These are phyloP conservation scores for Didymodactylos carnosus DNA, from an alignment of 2,888 invertebrate genomes.

Conservation along the genomic window DNA sequence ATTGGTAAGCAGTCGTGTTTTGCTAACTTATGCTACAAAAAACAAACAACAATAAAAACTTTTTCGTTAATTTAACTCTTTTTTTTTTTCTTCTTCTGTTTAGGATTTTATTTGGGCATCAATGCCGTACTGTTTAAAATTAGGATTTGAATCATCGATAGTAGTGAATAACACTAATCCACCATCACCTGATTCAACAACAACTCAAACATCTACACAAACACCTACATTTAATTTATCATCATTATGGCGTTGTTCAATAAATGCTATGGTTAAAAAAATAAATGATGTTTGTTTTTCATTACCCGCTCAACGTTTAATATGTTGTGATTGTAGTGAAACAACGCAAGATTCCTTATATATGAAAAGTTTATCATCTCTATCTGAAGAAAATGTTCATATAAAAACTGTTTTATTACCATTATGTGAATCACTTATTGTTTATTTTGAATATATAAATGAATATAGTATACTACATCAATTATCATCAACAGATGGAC, in stretches of 20 bases:
- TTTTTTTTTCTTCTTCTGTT: neutral
- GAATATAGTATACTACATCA: neutral
- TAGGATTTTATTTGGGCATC: neutral
- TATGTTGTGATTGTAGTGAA: neutral
- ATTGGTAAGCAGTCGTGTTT: neutral
- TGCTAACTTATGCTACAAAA: too few relatives aligned
- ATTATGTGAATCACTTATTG: neutral
- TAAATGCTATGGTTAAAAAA: neutral
- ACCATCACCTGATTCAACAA: too few relatives aligned
- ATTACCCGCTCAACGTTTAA: neutral
- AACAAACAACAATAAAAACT: too few relatives aligned
- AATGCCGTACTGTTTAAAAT: neutral
- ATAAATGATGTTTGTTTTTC: neutral
- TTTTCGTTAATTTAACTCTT: too few relatives aligned
- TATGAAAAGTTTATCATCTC: neutral
- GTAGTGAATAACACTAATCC: too few relatives aligned
- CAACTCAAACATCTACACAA: too few relatives aligned
- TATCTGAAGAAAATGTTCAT: too few relatives aligned
- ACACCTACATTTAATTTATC: too few relatives aligned
- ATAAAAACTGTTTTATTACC: neutral
- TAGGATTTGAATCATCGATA: too few relatives aligned
- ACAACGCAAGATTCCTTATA: neutral
- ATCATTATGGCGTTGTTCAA: neutral
- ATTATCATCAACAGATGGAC: neutral
- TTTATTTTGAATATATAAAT: neutral